phyloP scores from a whole-genome alignment of 2,888 invertebrate species.

The Ptychoptera contaminata region DNA sequence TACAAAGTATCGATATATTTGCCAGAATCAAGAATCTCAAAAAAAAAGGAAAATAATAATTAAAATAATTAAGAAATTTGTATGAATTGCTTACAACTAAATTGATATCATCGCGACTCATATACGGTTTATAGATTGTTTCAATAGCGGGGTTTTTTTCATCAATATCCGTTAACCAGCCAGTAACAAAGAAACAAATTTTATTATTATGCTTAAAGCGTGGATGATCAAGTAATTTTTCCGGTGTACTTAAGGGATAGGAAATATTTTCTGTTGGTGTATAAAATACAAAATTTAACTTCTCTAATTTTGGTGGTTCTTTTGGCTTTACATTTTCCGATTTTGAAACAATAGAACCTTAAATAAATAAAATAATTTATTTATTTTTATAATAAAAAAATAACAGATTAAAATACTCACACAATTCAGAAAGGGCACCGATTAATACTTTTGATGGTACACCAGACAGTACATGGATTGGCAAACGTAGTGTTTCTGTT shows the following conservation, averaged over 20 bases:
- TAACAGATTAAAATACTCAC: no score
- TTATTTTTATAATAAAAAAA: no score
- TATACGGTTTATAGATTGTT: conserved; percentile 3
- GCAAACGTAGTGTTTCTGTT: no score
- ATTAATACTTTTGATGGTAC: no score
- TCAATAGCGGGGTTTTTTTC: conserved; percentile 3
- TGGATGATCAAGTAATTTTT: conserved; percentile 1
- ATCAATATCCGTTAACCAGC: conserved; percentile 4
- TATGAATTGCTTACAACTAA: conserved; percentile 1
- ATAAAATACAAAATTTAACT: conserved; percentile 5
- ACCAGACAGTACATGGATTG: no score
- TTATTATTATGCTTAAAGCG: conserved; percentile 4
- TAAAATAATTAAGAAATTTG: no score
- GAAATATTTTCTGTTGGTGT: conserved; percentile 5
- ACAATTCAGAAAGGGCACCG: no score
- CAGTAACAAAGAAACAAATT: conserved; percentile 5
- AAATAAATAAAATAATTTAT: no score
- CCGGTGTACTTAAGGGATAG: conserved; percentile 2
- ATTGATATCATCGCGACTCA: conserved; percentile 4
- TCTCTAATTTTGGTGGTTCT: conserved; percentile 4
- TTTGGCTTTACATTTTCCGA: not conserved
- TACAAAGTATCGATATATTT: conserved; percentile 10
- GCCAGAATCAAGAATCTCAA: conserved; percentile 7
- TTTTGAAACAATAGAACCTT: no score
- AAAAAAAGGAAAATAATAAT: not conserved